Evolutionary conservation across 2,797 vertebrate genomes (phyloP).

Genomic region (Malacoctenus gilli): DNA sequence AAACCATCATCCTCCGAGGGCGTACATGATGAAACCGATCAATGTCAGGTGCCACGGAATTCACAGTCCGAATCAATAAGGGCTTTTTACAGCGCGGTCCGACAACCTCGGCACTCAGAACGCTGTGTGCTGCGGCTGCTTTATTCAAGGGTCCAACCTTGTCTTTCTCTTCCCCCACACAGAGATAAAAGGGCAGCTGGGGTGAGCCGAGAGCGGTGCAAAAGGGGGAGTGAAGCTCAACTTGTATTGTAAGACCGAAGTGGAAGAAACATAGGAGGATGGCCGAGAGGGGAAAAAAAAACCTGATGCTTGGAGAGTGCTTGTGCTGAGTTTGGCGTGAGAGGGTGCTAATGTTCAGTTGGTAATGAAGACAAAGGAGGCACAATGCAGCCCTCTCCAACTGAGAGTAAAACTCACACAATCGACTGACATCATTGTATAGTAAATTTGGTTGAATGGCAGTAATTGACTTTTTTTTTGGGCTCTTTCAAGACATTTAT

Average conservation of each 20-base stretch:
- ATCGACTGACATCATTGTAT: too few species aligned
- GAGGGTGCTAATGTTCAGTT: too few species aligned
- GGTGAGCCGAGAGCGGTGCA: neutral
- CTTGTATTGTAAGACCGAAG: constrained; percentile 1
- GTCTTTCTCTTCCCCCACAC: neutral
- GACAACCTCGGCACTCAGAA: constrained; percentile 14
- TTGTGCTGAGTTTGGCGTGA: too few species aligned
- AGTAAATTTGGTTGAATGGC: too few species aligned
- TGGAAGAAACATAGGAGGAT: neutral
- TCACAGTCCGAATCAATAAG: constrained; percentile 48
- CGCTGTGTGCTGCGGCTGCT: neutral
- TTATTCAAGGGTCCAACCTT: constrained; percentile 28
- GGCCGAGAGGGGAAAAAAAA: neutral
- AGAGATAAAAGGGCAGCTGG: neutral
- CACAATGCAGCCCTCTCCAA: too few species aligned
- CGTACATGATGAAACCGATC: constrained; percentile 48
- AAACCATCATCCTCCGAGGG: constrained; percentile 37
- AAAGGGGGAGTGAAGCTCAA: constrained; percentile 4
- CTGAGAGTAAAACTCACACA: too few species aligned
- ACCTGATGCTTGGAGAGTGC: too few species aligned
- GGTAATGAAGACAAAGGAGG: too few species aligned
- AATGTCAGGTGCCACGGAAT: constrained; percentile 45
- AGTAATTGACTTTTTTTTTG: too few species aligned
- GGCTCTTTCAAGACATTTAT: too few species aligned
- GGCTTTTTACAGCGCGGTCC: constrained; percentile 13